These are phyloP conservation scores for Taenaris catops DNA, from an alignment of 2,888 invertebrate species.

Conservation along the genomic window DNA sequence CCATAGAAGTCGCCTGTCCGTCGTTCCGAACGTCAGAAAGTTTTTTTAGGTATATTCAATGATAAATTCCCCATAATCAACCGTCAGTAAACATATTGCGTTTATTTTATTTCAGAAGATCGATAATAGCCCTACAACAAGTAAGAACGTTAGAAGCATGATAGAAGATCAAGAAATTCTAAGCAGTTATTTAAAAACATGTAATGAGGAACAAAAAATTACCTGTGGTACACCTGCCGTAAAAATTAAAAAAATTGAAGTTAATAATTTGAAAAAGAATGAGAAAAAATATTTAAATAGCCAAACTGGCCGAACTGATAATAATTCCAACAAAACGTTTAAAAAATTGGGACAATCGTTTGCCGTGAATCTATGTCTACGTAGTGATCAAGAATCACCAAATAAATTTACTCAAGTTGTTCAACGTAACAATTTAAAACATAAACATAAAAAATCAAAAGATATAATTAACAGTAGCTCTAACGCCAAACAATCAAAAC, in stretches of 20 bases:
- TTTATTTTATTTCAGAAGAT: slow-evolving; percentile 12
- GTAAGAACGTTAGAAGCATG: slow-evolving; percentile 7
- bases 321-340: slow-evolving; percentile 19
- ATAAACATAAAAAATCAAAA: slow-evolving; percentile 29
- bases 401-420: slow-evolving; percentile 23
- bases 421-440: slow-evolving; percentile 12
- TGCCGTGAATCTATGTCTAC: slow-evolving; percentile 59
- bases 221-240: neutral
- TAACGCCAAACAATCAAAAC: slow-evolving; percentile 37
- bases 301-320: slow-evolving; percentile 15
- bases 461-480: slow-evolving; percentile 27
- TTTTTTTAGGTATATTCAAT: too few species aligned
- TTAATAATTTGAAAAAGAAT: slow-evolving; percentile 5
- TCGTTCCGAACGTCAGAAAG: too few species aligned
- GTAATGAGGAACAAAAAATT: neutral
- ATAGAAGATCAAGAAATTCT: slow-evolving; percentile 11
- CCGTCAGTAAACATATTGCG: too few species aligned
- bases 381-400: slow-evolving; percentile 34
- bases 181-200: slow-evolving; percentile 6
- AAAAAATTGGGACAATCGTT: slow-evolving; percentile 36
- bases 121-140: slow-evolving; percentile 7
- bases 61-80: too few species aligned
- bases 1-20: too few species aligned
- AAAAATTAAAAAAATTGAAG: slow-evolving; percentile 1
- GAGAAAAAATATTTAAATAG: slow-evolving; percentile 11